A percentile compares a stretch with the other conserved stretches of the same genome.
phyloP scores from a whole-genome alignment of 1,140 invertebrate genomes.

The Bombus superbus region DNA sequence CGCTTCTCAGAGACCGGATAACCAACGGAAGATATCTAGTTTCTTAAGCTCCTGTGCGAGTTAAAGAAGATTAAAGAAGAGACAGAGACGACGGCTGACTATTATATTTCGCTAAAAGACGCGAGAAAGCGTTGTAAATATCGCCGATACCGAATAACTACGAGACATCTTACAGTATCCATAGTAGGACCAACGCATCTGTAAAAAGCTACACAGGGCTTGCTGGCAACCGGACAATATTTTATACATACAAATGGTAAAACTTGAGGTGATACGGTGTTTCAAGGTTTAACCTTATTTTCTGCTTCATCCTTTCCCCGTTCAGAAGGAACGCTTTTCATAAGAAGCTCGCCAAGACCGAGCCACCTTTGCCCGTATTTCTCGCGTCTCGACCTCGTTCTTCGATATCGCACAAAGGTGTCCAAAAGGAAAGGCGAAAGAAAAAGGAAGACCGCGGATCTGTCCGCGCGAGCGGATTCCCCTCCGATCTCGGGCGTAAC shows the following conservation, averaged over 20 bases:
- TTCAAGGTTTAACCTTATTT: not conserved
- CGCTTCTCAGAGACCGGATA: no score
- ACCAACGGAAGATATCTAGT: no score
- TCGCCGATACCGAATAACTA: no score
- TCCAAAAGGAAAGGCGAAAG: not conserved
- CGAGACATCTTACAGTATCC: no score
- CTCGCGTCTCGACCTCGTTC: not conserved
- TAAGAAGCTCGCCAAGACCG: not conserved
- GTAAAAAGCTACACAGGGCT: not conserved
- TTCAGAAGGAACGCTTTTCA: not conserved
- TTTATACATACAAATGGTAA: no score
- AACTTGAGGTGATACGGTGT: not conserved
- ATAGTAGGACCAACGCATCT: not conserved
- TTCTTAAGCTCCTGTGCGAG: no score
- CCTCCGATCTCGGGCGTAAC: constrained; percentile 22
- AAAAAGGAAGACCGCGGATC: not conserved
- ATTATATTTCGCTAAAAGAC: not conserved
- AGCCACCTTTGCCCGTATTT: not conserved
- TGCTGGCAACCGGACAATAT: not conserved
- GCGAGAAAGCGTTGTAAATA: not conserved
- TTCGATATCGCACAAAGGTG: not conserved
- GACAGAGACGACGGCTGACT: not conserved
- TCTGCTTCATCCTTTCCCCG: not conserved
- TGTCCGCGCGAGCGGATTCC: not conserved
- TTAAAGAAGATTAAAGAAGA: no score